Conservation (phyloP, 2,113 vertebrate genomes). For the Varanus komodoensis region DNA sequence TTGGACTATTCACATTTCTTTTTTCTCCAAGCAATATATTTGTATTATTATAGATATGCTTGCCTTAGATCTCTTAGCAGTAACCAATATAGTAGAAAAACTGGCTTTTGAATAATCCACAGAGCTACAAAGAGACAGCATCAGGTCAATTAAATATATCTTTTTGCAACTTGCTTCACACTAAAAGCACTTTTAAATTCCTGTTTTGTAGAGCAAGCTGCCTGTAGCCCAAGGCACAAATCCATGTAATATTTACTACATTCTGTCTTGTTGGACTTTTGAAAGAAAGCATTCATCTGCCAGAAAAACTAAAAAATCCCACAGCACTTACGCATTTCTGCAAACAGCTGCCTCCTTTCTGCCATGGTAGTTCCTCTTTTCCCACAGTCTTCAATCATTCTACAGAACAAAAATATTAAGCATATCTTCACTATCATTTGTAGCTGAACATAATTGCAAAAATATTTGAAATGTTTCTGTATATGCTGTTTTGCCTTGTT, state of each 20-base stretch:
- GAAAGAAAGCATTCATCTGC: conserved; percentile 42
- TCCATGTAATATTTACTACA: conserved; percentile 42
- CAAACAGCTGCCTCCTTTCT: conserved; percentile 99
- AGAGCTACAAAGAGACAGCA: background rate
- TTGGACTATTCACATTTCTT: background rate
- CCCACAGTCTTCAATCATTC: conserved; percentile 96
- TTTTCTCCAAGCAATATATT: background rate
- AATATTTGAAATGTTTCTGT: conserved; percentile 22
- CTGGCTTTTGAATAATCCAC: conserved; percentile 24
- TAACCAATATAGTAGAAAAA: conserved; percentile 23
- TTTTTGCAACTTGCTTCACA: background rate
- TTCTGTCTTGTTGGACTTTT: conserved; percentile 53
- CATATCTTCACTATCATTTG: conserved; percentile 53
- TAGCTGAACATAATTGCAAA: conserved; percentile 12
- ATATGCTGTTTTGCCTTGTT: background rate
- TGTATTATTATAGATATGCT: background rate
- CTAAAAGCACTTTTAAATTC: conserved; percentile 10
- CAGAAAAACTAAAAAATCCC: conserved; percentile 20
- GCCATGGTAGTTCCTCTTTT: conserved; percentile 94
- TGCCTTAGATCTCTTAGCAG: background rate
- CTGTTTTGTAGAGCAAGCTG: conserved; percentile 25
- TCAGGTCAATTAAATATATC: conserved; percentile 36
- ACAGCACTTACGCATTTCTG: conserved; percentile 97
- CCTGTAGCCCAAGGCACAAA: conserved; percentile 23
- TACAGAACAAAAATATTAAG: conserved; percentile 79